Conservation (phyloP, 2,797 vertebrate species). For the Dipus sagitta region DNA sequence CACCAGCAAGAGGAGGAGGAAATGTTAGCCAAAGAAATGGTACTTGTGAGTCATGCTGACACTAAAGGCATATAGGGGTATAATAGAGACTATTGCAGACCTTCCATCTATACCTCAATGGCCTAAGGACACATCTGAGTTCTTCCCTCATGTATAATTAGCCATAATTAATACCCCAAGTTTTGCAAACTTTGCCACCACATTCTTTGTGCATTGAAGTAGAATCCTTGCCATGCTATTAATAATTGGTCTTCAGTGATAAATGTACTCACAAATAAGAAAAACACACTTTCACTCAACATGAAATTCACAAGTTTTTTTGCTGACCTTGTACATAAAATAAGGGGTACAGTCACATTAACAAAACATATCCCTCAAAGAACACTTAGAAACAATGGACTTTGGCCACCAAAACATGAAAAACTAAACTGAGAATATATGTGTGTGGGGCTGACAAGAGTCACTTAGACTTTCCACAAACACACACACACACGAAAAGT, state of each 20-base stretch:
- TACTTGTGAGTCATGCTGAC: constrained; percentile 75
- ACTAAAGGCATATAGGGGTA: constrained; percentile 69
- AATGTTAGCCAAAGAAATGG: constrained; percentile 79
- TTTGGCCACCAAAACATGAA: constrained; percentile 42
- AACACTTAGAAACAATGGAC: constrained; percentile 26
- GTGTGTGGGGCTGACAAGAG: neutral
- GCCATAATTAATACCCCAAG: constrained; percentile 75
- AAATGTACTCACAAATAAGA: constrained; percentile 30
- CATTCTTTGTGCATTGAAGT: constrained; percentile 51
- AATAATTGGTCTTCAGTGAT: constrained; percentile 58
- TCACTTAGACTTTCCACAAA: constrained; percentile 51
- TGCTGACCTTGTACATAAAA: constrained; percentile 44
- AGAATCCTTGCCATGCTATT: constrained; percentile 58
- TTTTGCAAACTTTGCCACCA: constrained; percentile 75
- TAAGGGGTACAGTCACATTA: neutral
- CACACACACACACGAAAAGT: constrained; percentile 40
- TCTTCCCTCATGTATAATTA: constrained; percentile 76
- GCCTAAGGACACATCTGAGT: constrained; percentile 69
- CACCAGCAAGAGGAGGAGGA: constrained; percentile 80
- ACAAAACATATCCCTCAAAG: constrained; percentile 48
- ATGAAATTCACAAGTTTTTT: constrained; percentile 53
- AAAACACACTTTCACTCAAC: constrained; percentile 47
- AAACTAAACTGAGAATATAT: constrained; percentile 13
- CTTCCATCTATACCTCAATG: constrained; percentile 81
- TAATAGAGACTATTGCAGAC: constrained; percentile 77